phyloP scores from a whole-genome alignment of 2,888 invertebrate genomes.

The Cerastis rubricosa region DNA sequence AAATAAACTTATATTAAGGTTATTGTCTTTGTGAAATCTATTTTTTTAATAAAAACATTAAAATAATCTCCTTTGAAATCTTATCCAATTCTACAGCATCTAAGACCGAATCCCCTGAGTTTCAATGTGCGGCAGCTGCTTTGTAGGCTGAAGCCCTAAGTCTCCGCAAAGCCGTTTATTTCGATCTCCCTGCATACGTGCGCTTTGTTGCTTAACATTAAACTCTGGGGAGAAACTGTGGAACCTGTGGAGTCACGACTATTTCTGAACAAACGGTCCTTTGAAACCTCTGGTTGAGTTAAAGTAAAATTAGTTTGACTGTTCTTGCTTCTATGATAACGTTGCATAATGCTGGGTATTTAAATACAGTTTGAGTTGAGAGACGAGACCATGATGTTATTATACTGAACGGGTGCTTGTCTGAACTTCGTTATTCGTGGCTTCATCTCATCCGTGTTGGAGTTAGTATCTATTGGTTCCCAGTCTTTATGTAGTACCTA shows the following conservation, averaged over 20 bases:
- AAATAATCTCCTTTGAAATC: not conserved
- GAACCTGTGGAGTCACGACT: slow-evolving; percentile 27
- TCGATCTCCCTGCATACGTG: slow-evolving; percentile 1
- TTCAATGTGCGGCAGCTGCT: slow-evolving; percentile 4
- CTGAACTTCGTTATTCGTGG: not conserved
- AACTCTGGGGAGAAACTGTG: not conserved
- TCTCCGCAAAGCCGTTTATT: slow-evolving; percentile 5
- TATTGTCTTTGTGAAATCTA: not conserved
- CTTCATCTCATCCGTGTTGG: not conserved
- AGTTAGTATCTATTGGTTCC: not conserved
- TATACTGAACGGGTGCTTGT: not conserved
- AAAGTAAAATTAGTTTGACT: not conserved
- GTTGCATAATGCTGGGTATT: not conserved
- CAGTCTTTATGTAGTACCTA: not conserved
- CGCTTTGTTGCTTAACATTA: slow-evolving; percentile 1
- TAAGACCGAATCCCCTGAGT: not conserved
- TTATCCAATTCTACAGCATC: not conserved
- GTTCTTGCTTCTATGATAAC: not conserved
- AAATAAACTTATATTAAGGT: not conserved
- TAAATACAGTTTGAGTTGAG: not conserved
- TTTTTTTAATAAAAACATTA: not conserved
- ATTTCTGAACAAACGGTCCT: not conserved
- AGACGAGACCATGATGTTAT: not conserved
- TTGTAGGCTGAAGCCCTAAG: not conserved
- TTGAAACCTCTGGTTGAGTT: not conserved